Base-by-base conservation (phyloP, 1,140 invertebrate species). In the Bombus superbus region DNA sequence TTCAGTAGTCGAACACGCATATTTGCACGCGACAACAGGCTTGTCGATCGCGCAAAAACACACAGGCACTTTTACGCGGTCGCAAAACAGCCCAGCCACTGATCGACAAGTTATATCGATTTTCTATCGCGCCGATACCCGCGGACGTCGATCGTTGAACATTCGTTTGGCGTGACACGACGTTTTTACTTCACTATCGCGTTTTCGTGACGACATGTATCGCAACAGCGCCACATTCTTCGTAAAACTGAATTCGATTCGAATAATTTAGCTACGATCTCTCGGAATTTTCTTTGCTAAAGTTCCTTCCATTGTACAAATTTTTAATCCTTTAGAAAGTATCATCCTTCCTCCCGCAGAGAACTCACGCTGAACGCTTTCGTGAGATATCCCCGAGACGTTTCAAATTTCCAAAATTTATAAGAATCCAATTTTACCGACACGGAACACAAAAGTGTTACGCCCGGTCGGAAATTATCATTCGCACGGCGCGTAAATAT, bases 81-180 rank as follows among this genome's bases (percentile, higher is more conserved):
- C n/a, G 62, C 73, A 28, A 77, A 32, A 42, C 32, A 8, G 18
- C 15, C 28, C 38, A 38, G 25, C 38, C n/a, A 22, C 38, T 78
- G 81, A 83, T 78, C 81, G 81, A 83, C 81, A 77, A 83, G 74
- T 47, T 69, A 74, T 64, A 47, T 53, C 57, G 73, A 88, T 38
- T 42, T 83, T 88, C 32, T 64, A 83, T 88, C 78, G 35, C 25
- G 42, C 22, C 40, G 18, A 78, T 62, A 86, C 13, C 57, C 6
- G 32, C 32, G 38, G 38, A 78, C 69, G 73, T 89, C 72, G 73
- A 44, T 85, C 82, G n/a, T 40, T 35, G 38, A 64, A 72, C 62
- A 66, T 57, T 68, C 32, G 59, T 38, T 32, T 68, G 35, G 57
- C 66, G 74, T 10, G 44, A 77, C 13, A 3, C 40, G 71, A 32